A percentile compares a stretch with the other conserved stretches of the same genome.
Conservation (phyloP, 2,888 invertebrate species). For the Leptopterna dolabrata region DNA sequence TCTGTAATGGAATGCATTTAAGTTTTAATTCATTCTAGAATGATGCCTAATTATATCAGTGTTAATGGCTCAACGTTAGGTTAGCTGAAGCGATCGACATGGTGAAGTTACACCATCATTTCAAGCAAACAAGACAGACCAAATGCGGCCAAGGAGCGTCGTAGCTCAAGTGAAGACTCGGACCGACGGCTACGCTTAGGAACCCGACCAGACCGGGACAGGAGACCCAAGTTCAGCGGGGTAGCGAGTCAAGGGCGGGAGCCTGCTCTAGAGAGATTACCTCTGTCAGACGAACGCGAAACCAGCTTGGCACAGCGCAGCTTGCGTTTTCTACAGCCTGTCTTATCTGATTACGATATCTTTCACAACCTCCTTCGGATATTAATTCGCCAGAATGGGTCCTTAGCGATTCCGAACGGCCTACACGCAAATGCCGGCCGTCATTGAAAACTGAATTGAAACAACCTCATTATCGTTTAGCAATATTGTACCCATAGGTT, state of each 20-base stretch:
- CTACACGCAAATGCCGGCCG: neutral
- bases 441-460: neutral
- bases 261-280: neutral
- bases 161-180: neutral
- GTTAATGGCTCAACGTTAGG: too few relatives aligned
- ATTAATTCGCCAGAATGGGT: neutral
- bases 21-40: too few relatives aligned
- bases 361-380: neutral
- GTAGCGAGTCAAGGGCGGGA: neutral
- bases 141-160: neutral
- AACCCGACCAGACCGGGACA: neutral
- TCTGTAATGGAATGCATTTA: too few relatives aligned
- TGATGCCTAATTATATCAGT: too few relatives aligned
- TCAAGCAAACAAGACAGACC: neutral
- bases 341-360: neutral
- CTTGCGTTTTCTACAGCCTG: neutral
- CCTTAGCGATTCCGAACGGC: neutral
- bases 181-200: neutral
- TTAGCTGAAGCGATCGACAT: neutral
- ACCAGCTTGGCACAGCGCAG: neutral
- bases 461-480: neutral
- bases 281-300: neutral
- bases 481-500: too few relatives aligned
- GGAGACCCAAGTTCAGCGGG: slow-evolving; percentile 7
- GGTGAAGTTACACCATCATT: neutral